Base-by-base conservation (phyloP, 2,888 invertebrate species). In the Drosophila melanocephala region DNA sequence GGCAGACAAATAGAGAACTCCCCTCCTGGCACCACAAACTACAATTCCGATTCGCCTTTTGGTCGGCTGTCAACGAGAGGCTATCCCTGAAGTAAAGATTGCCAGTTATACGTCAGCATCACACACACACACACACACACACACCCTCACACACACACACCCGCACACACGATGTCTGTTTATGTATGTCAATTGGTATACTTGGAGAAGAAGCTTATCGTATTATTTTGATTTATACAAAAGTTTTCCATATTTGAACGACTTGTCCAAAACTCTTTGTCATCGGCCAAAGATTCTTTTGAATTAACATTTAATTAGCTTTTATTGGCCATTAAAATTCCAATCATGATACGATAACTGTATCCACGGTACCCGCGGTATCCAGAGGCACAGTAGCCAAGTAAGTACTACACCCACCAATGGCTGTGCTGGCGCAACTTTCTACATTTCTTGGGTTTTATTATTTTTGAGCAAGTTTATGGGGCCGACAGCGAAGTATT, bases 281-380 rank as follows among this genome's bases (percentile, higher is more conserved):
- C 37, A 47, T 47, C 47, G 47, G 42, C 39, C 28, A 42, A 26
- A 76, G 65, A 77, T 57, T 67, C 60, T 33, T 37, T 52, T 55
- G 79, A 26, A 55, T 69, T 69, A 50, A 33, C 67, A 83, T 86
- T 89, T 89, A 87, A 87, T 87, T 87, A 75, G 79, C 58, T 77
- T 87, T 89, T 83, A 89, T 89, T 70, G 77, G 60, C 74, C 79
- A 87, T 87, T 87, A 85, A 89, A 88, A 87, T 87, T 73, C 89
- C 81, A 75, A 73, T 75, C 83, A 72, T 77, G 85, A 73, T 77
- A 64, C 70, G 58, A 71, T 71, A 70, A 55, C 57, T 67, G 77
- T 77, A 68, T 53, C 44, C 56, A 71, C 70, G 70, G 14, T 22
- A 47, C 16, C 16, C 22, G 47, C 26, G 47, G 47, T 9, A 26